phyloP scores from a whole-genome alignment of 2,888 invertebrate species.

The Andrena trimmerana region DNA sequence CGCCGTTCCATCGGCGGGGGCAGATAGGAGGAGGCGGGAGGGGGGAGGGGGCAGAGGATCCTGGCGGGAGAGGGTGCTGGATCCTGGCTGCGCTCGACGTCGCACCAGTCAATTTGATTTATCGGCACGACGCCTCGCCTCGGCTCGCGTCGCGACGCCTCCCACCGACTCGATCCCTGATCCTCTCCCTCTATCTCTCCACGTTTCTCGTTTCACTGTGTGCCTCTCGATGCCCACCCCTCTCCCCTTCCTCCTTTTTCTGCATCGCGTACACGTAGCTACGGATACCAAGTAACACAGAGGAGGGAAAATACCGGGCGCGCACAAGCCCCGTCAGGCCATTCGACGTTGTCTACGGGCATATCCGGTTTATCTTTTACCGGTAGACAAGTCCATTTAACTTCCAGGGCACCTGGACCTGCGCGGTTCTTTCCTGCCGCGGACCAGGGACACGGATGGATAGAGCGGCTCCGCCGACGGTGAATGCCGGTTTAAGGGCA shows the following conservation, averaged over 20 bases:
- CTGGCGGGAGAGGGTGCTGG: conserved; percentile 58
- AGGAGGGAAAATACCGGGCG: conserved; percentile 45
- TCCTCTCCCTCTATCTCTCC: conserved; percentile 36
- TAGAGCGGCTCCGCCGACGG: conserved; percentile 10
- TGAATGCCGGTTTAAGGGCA: conserved; percentile 28
- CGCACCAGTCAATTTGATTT: conserved; percentile 83
- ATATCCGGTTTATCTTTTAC: conserved; percentile 71
- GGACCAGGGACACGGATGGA: conserved; percentile 26
- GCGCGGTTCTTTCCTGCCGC: conserved; percentile 28
- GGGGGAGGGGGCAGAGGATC: neutral
- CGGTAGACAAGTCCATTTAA: conserved; percentile 66
- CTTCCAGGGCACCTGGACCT: conserved; percentile 60
- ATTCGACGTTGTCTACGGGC: conserved; percentile 65
- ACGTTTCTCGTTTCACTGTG: conserved; percentile 27
- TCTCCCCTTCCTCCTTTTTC: neutral
- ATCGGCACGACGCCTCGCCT: conserved; percentile 77
- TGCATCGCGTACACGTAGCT: conserved; percentile 21
- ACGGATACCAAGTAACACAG: conserved; percentile 55
- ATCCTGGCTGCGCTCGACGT: conserved; percentile 79
- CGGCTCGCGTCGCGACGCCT: conserved; percentile 73
- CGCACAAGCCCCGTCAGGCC: conserved; percentile 49
- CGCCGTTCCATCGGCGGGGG: conserved; percentile 75
- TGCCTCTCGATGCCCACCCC: conserved; percentile 18
- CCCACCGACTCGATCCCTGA: conserved; percentile 26
- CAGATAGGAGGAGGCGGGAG: conserved; percentile 63